Evolutionary conservation across 2,113 vertebrate genomes (phyloP).

Genomic region (Pitta sordida): DNA sequence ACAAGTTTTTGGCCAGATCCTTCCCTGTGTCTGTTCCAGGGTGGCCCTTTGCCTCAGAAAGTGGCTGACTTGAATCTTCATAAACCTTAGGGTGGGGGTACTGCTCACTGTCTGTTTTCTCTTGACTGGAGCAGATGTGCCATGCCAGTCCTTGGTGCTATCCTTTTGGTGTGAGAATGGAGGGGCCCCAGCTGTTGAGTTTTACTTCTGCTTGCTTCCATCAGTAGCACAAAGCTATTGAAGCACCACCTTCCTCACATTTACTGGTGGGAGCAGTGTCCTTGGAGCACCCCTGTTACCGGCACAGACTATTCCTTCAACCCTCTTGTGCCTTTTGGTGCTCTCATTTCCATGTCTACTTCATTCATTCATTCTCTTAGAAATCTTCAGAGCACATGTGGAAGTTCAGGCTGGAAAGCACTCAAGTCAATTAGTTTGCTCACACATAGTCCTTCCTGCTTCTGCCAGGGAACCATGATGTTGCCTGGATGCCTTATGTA

Average conservation of each 20-base stretch:
- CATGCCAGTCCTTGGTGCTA: background rate
- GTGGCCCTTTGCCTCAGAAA: background rate
- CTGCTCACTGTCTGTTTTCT: background rate
- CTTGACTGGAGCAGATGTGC: background rate
- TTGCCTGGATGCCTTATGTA: background rate
- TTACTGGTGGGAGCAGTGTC: background rate
- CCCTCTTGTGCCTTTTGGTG: background rate
- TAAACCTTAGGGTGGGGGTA: background rate
- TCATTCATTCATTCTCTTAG: background rate
- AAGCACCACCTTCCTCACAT: background rate
- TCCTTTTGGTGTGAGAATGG: background rate
- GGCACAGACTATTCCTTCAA: background rate
- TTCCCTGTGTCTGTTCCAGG: background rate
- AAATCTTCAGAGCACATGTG: background rate
- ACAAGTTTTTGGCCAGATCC: background rate
- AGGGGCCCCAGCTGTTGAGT: background rate
- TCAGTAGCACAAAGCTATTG: too few relatives aligned
- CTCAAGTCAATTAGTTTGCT: rapidly evolving
- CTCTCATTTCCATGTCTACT: background rate
- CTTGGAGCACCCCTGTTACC: rapidly evolving
- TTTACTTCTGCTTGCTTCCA: background rate
- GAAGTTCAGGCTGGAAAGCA: rapidly evolving
- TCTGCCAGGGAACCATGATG: background rate
- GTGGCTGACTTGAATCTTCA: background rate
- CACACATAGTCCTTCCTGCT: background rate